A percentile compares a stretch with the other conserved stretches of the same genome.
phyloP scores from a whole-genome alignment of 2,888 invertebrate genomes.

The Autographa pulchrina region DNA sequence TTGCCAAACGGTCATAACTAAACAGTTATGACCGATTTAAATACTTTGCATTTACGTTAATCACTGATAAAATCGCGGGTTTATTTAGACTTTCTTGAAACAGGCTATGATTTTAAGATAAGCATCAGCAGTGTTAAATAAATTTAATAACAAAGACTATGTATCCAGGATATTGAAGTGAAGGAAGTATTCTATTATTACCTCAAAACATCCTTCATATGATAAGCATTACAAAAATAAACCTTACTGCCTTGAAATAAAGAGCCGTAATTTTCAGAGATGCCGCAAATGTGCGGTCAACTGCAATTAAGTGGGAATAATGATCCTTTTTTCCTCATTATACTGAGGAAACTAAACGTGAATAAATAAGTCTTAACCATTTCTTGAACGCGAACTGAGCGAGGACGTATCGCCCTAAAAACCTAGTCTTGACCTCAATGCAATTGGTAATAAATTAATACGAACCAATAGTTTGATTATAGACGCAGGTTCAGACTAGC shows the following conservation, averaged over 20 bases:
- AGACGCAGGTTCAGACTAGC: neutral
- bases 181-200: neutral
- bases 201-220: neutral
- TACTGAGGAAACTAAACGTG: constrained; percentile 15
- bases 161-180: neutral
- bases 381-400: constrained; percentile 36
- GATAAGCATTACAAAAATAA: neutral
- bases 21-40: constrained; percentile 10
- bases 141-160: neutral
- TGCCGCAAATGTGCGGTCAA: neutral
- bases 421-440: constrained; percentile 54
- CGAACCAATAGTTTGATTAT: constrained; percentile 26
- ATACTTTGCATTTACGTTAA: constrained; percentile 9
- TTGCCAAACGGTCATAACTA: too few relatives aligned
- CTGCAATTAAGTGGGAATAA: constrained; percentile 13
- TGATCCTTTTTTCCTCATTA: constrained; percentile 12
- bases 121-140: neutral
- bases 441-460: constrained; percentile 37
- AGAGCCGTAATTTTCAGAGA: neutral
- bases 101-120: neutral
- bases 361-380: constrained; percentile 23
- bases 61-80: neutral
- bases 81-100: neutral
- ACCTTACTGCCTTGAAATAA: neutral
- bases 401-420: constrained; percentile 53